These are phyloP conservation scores for Agrypnia vestita DNA, from an alignment of 1,140 invertebrate species.

Conservation along the genomic window DNA sequence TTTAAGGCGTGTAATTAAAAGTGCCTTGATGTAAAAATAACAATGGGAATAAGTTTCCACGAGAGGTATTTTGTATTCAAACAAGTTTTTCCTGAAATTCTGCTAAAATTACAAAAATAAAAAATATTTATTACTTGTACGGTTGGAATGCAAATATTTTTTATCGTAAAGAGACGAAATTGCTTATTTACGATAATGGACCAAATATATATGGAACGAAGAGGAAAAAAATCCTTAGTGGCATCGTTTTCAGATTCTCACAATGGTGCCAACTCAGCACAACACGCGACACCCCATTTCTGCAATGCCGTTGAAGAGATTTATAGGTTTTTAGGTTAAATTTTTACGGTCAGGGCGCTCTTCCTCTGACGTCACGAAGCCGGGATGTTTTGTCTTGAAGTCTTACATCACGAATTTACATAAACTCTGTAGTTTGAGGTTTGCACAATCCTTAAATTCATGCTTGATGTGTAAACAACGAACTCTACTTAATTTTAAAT, in stretches of 20 bases:
- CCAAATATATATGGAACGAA: too few relatives aligned
- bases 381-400: not conserved
- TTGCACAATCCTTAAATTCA: not conserved
- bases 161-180: too few relatives aligned
- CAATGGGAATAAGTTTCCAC: too few relatives aligned
- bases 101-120: too few relatives aligned
- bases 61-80: too few relatives aligned
- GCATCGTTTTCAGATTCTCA: slow-evolving; percentile 12
- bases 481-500: not conserved
- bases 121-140: too few relatives aligned
- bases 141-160: too few relatives aligned
- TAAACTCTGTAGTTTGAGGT: too few relatives aligned
- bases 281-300: slow-evolving; percentile 12
- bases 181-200: too few relatives aligned
- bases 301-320: slow-evolving; percentile 15
- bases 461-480: not conserved
- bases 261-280: slow-evolving; percentile 2
- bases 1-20: too few relatives aligned
- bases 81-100: too few relatives aligned
- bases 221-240: not conserved
- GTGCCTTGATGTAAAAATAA: too few relatives aligned
- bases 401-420: not conserved
- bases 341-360: slow-evolving; percentile 8
- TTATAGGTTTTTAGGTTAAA: slow-evolving; percentile 28
- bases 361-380: slow-evolving; percentile 3